phyloP scores from a whole-genome alignment of 1,140 invertebrate species.

The Magallana angulata region DNA sequence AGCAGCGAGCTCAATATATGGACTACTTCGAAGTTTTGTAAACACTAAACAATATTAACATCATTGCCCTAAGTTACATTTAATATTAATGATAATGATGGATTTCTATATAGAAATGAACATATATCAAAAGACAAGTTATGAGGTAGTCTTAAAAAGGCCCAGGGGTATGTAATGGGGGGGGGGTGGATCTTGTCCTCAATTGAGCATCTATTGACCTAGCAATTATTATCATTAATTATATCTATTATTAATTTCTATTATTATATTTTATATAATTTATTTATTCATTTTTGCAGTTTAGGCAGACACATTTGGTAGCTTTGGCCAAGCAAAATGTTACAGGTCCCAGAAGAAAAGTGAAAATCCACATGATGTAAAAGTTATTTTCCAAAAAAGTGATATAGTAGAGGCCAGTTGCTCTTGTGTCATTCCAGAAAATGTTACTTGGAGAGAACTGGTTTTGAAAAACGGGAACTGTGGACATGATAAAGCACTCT shows the following conservation, averaged over 20 bases:
- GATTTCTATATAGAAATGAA: neutral
- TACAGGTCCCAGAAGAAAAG: slow-evolving; percentile 38
- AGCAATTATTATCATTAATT: neutral
- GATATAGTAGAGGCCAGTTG: slow-evolving; percentile 2
- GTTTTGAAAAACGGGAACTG: slow-evolving; percentile 36
- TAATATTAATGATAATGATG: neutral
- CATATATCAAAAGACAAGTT: neutral
- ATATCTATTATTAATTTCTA: neutral
- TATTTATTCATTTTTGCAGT: slow-evolving; percentile 1
- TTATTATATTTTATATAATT: neutral
- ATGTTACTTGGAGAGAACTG: no score
- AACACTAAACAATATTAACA: neutral
- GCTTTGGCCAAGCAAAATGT: slow-evolving; percentile 33
- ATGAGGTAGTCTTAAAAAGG: neutral
- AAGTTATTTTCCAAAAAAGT: neutral
- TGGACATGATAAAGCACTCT: slow-evolving; percentile 46
- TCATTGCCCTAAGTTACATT: neutral
- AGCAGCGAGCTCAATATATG: neutral
- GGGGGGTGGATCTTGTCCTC: neutral
- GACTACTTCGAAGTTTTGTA: neutral
- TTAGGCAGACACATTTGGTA: neutral
- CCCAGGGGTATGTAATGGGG: neutral
- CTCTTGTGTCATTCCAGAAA: slow-evolving; percentile 50
- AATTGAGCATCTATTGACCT: neutral
- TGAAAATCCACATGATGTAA: slow-evolving; percentile 35